These are phyloP conservation scores for Sialis lutaria DNA, from an alignment of 2,888 invertebrate genomes.

Conservation along the genomic window DNA sequence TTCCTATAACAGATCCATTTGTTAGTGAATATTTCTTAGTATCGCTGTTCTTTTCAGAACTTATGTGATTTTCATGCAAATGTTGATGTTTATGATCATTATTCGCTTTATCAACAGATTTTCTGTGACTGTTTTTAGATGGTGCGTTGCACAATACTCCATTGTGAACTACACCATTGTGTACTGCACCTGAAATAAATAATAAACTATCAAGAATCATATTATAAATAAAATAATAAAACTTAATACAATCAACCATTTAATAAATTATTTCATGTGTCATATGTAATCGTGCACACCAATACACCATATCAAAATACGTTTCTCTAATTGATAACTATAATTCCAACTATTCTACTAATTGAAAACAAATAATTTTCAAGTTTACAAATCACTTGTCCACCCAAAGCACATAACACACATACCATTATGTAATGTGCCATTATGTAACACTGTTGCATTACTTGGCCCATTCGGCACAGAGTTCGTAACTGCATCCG, in stretches of 20 bases:
- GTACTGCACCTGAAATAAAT: constrained; percentile 9
- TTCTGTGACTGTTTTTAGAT: constrained; percentile 32
- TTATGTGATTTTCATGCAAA: constrained; percentile 14
- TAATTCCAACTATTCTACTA: too few relatives aligned
- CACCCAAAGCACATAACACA: background rate
- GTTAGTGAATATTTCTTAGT: constrained; percentile 25
- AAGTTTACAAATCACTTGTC: too few relatives aligned
- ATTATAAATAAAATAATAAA: too few relatives aligned
- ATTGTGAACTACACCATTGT: background rate
- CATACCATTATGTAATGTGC: constrained; percentile 22
- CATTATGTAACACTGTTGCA: constrained; percentile 14
- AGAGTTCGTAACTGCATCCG: too few relatives aligned
- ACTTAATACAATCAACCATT: too few relatives aligned
- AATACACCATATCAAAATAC: too few relatives aligned
- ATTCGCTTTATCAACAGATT: constrained; percentile 31
- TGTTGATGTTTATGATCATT: constrained; percentile 13
- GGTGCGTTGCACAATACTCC: background rate
- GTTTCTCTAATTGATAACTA: too few relatives aligned
- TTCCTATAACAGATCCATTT: constrained; percentile 19
- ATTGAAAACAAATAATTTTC: too few relatives aligned
- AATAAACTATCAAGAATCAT: too few relatives aligned
- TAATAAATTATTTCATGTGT: too few relatives aligned
- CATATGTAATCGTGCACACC: too few relatives aligned
- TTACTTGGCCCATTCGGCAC: background rate
- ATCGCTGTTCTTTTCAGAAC: constrained; percentile 13